Conservation (phyloP, 2,797 vertebrate species). For the Syndactyla subalaris region DNA sequence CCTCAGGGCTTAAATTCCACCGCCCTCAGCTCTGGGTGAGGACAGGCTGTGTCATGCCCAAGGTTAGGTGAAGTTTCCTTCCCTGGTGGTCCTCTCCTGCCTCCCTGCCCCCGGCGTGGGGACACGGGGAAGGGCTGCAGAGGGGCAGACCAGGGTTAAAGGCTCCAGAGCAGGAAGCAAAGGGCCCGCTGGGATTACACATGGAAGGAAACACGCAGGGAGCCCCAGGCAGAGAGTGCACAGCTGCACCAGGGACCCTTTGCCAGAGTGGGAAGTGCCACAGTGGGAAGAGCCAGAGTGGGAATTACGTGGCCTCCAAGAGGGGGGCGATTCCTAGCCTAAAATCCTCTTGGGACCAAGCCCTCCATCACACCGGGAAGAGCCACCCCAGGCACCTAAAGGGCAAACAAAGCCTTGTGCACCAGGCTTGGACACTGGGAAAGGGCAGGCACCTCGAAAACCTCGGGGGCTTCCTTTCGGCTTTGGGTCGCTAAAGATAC, state of each 20-base stretch:
- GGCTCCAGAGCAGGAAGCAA: not conserved
- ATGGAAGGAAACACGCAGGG: constrained; percentile 28
- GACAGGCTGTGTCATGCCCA: fast-evolving
- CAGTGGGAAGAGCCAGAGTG: not conserved
- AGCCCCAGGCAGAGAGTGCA: not conserved
- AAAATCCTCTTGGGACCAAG: not conserved
- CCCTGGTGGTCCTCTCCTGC: not conserved
- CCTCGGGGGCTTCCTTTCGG: too few species aligned
- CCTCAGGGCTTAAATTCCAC: not conserved
- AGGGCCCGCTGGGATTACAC: constrained; percentile 30
- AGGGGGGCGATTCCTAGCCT: not conserved
- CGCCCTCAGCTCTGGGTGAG: not conserved
- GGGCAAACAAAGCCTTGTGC: not conserved
- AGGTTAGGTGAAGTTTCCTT: not conserved
- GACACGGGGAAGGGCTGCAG: not conserved
- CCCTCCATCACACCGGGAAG: not conserved
- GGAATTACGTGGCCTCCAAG: not conserved
- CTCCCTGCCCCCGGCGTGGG: fast-evolving
- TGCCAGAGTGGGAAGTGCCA: not conserved
- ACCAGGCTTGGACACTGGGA: not conserved
- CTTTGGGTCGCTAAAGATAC: constrained; percentile 79
- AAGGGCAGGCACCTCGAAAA: not conserved
- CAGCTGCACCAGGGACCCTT: not conserved
- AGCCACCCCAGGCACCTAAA: fast-evolving
- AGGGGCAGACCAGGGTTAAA: not conserved